Evolutionary conservation across 2,113 vertebrate genomes (phyloP), one percentile per base, ranked within the genome.

Genomic region (Embiotoca jacksoni): DNA sequence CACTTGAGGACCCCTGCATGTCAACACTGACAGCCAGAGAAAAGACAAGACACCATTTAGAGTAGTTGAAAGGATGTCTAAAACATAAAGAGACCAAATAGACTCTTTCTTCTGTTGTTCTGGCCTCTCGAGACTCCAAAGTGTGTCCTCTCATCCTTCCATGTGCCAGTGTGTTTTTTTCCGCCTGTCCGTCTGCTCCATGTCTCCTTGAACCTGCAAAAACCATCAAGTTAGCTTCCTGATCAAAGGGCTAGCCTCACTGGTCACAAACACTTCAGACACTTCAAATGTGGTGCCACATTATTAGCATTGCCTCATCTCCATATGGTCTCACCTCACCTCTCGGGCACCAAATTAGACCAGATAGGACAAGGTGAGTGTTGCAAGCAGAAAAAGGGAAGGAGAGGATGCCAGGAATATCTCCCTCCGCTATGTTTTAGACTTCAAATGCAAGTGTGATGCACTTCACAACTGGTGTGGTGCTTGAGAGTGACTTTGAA

Each of bases 251-350:
- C 68, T 60, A 16, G 66, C 61, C 54, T 77, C 63, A 13, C 64
- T 65, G 72, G 67, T 81, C 89, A 73, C 89, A 91, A 90, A 90
- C 91, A 90, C 92, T 93, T 87, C 78, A 88, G 88, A 81, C 85
- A 89, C 90, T 92, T 95, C 92, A 94, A 90, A 94, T 92, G 87
- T 67, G 71, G 44, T 60, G 64, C 71, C 74, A 70, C 33, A 36
- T 87, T 90, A 94, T 93, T 90, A 91, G 82, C 85, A 79, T 83
- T 7, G 31, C 83, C 82, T 91, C 89, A 93, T 94, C 89, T 94
- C 87, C 93, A 91, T 92, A 86, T 49, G 53, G 61, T 85, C 82
- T 84, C 85, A 85, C 84, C 86, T 86, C 64, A 39, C 57, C 56
- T 77, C 81, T 53, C 7, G 1, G 55, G n/a, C 64, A 76, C 77